Conservation (phyloP, 2,797 vertebrate genomes). For the Nyctibius grandis region DNA sequence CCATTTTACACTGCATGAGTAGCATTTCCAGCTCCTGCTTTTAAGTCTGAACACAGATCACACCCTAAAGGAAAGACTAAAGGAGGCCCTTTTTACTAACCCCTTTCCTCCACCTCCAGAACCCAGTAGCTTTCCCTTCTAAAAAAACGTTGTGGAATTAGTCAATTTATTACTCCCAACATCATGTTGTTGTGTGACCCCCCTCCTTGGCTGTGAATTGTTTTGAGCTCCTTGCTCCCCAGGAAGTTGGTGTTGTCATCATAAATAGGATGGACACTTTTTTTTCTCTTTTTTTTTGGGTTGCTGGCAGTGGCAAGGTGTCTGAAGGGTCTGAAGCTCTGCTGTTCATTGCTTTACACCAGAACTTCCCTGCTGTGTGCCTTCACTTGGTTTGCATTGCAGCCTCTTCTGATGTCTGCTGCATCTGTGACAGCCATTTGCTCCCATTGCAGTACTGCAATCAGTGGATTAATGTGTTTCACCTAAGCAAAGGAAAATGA, state of each 20-base stretch:
- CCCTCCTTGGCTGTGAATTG: not conserved
- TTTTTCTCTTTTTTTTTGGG: not conserved
- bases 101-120: not conserved
- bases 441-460: not conserved
- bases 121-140: not conserved
- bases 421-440: not conserved
- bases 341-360: rapidly evolving
- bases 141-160: not conserved
- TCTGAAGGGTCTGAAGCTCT: not conserved
- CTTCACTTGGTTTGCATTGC: not conserved
- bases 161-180: not conserved
- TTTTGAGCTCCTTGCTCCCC: not conserved
- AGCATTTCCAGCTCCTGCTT: not conserved
- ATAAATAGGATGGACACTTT: not conserved
- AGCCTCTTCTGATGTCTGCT: not conserved
- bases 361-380: not conserved
- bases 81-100: not conserved
- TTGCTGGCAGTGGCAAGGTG: not conserved
- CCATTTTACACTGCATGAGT: not conserved
- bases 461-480: not conserved
- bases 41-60: not conserved
- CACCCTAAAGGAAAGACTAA: not conserved
- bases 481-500: not conserved
- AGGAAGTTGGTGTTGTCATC: not conserved
- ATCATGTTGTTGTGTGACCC: not conserved